These are phyloP conservation scores for Mus pahari DNA, from an alignment of 2,113 vertebrate species.

Conservation along the genomic window DNA sequence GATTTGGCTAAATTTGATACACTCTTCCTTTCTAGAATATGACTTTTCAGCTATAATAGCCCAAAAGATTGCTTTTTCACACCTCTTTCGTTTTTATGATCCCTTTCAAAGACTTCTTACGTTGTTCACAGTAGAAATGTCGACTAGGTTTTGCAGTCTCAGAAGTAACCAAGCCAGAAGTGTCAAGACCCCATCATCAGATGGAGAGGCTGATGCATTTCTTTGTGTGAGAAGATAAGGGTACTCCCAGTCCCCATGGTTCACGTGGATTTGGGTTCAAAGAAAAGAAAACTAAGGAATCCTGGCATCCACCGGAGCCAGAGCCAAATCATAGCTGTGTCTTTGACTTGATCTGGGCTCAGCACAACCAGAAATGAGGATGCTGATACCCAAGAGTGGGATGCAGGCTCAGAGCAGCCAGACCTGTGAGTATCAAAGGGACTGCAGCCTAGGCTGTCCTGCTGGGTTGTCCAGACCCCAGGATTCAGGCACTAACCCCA, in stretches of 20 bases:
- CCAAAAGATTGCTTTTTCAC: constrained; percentile 70
- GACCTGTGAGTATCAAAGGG: no score
- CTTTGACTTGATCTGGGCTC: background rate
- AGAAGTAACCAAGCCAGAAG: constrained; percentile 64
- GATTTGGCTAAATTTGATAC: constrained; percentile 75
- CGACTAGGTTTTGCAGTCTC: constrained; percentile 60
- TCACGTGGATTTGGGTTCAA: background rate
- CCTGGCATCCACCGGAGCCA: background rate
- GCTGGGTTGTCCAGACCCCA: background rate
- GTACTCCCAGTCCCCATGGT: background rate
- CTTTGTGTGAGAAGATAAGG: background rate
- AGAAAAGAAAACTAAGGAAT: background rate
- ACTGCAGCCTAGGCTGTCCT: background rate
- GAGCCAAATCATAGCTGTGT: background rate
- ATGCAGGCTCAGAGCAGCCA: background rate
- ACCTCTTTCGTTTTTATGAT: constrained; percentile 72
- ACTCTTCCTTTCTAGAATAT: constrained; percentile 69
- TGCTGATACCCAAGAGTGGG: background rate
- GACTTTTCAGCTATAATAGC: constrained; percentile 69
- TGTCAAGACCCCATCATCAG: background rate
- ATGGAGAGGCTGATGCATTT: background rate
- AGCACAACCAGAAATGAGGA: background rate
- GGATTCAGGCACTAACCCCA: background rate
- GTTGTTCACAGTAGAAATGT: constrained; percentile 43
- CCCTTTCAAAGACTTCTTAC: constrained; percentile 73